Conservation (phyloP, 2,797 vertebrate species). For the Leptoclinus maculatus region DNA sequence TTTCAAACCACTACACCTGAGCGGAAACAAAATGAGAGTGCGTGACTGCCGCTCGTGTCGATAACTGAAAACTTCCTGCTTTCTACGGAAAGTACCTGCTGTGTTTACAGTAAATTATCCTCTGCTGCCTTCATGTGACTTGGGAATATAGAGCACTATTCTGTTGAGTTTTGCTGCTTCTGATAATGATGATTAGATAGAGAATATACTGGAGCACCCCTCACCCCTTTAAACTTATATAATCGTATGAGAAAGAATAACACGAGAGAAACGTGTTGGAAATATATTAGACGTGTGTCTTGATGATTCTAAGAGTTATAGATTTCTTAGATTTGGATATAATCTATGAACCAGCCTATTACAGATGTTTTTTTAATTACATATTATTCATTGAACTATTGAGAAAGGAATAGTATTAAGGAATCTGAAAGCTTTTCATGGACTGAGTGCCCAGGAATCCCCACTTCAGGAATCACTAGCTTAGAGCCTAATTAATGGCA, state of each 20-base stretch:
- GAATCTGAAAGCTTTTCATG: too few relatives aligned
- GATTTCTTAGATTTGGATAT: too few relatives aligned
- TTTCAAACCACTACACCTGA: background rate
- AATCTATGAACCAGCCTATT: too few relatives aligned
- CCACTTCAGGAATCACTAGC: background rate
- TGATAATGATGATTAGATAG: background rate
- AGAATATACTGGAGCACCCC: background rate
- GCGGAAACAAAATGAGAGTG: background rate
- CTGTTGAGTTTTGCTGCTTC: background rate
- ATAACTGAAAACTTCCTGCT: constrained; percentile 51
- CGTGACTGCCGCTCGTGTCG: background rate
- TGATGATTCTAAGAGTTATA: too few relatives aligned
- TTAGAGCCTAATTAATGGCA: background rate
- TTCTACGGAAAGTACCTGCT: background rate
- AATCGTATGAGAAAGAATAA: too few relatives aligned
- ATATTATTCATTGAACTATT: too few relatives aligned
- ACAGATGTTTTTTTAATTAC: too few relatives aligned
- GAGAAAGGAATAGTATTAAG: too few relatives aligned
- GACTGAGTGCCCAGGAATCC: too few relatives aligned
- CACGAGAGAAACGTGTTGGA: too few relatives aligned
- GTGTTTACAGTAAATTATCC: constrained; percentile 18
- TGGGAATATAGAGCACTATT: background rate
- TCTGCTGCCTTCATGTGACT: background rate
- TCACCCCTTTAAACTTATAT: too few relatives aligned
- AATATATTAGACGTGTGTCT: too few relatives aligned